Percentiles rank a stretch among this genome's conserved stretches.
phyloP scores from a whole-genome alignment of 2,113 vertebrate species.

The Oenanthe oenanthe region DNA sequence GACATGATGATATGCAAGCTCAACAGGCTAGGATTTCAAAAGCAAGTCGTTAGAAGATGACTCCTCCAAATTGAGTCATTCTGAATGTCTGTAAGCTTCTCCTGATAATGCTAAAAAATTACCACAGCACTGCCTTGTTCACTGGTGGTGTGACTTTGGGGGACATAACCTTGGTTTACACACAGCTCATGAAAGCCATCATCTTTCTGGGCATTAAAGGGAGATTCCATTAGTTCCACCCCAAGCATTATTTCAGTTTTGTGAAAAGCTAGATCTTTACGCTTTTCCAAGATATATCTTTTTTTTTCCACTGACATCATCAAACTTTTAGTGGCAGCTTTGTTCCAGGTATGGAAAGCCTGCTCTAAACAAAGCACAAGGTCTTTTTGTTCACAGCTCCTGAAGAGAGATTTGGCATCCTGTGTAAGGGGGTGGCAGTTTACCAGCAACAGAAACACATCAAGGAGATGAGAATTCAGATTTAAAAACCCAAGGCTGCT shows the following conservation, averaged over 20 bases:
- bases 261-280: neutral
- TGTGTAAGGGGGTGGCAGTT: neutral
- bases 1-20: neutral
- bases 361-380: neutral
- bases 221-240: neutral
- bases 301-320: neutral
- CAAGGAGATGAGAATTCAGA: neutral
- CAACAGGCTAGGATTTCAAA: neutral
- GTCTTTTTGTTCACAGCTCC: neutral
- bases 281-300: neutral
- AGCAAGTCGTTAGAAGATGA: neutral
- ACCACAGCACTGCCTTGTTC: neutral
- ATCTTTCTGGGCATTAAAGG: neutral
- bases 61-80: neutral
- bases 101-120: neutral
- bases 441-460: neutral
- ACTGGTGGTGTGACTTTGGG: neutral
- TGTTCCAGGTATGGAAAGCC: neutral
- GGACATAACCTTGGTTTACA: neutral
- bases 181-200: neutral
- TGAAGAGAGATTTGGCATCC: neutral
- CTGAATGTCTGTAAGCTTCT: neutral
- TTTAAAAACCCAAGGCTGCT: neutral
- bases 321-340: neutral
- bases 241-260: neutral